Evolutionary conservation across 2,113 vertebrate genomes (phyloP).

Genomic region (Ornithorhynchus anatinus): DNA sequence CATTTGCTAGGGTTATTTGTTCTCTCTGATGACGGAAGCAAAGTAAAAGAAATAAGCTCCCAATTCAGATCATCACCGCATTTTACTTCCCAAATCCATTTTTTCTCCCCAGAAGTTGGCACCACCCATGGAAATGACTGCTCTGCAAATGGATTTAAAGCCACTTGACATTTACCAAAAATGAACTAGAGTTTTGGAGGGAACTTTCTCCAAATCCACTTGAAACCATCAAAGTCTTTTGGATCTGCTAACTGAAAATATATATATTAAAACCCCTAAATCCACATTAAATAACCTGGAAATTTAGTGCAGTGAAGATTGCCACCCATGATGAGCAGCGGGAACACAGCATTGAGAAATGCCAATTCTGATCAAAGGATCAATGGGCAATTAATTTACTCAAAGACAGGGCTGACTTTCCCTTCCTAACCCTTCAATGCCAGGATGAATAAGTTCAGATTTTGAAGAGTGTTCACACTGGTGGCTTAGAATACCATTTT

Average conservation of each 20-base stretch:
- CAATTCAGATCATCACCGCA: too few relatives aligned
- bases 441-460: neutral
- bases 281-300: neutral
- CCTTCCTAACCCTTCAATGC: neutral
- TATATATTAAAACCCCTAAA: neutral
- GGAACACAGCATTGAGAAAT: neutral
- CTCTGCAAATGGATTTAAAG: neutral
- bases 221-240: neutral
- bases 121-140: neutral
- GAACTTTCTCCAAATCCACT: too few relatives aligned
- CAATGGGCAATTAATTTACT: neutral
- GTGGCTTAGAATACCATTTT: too few relatives aligned
- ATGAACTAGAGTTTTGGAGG: neutral
- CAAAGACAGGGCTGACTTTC: neutral
- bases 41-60: too few relatives aligned
- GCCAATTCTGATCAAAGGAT: neutral
- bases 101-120: too few relatives aligned
- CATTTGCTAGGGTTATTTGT: too few relatives aligned
- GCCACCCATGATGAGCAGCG: neutral
- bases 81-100: too few relatives aligned
- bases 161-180: neutral
- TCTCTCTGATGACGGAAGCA: too few relatives aligned
- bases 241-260: neutral
- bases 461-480: too few relatives aligned
- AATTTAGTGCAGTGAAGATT: neutral